phyloP scores from a whole-genome alignment of 2,888 invertebrate genomes.

The Chydorus sphaericus region DNA sequence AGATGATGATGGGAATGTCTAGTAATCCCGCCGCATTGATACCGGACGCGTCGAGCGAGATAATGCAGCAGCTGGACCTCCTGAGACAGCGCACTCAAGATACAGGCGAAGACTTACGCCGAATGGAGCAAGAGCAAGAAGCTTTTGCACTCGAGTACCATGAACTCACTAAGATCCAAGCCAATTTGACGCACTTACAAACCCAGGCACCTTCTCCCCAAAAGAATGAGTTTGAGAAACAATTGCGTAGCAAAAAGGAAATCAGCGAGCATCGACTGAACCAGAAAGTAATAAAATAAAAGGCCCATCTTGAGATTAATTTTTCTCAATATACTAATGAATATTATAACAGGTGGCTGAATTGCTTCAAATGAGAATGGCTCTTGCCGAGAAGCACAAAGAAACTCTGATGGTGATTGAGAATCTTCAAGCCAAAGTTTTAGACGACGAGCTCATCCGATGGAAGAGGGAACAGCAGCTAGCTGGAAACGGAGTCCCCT shows the following conservation, averaged over 20 bases:
- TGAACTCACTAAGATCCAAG: conserved; percentile 62
- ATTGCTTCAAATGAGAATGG: conserved; percentile 46
- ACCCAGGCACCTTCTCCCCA: conserved; percentile 11
- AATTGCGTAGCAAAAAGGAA: conserved; percentile 12
- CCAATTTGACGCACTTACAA: conserved; percentile 27
- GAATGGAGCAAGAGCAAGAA: conserved; percentile 68
- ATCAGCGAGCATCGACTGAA: conserved; percentile 12
- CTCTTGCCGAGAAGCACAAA: conserved; percentile 58
- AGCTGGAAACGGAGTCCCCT: conserved; percentile 74
- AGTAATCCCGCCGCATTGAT: background rate
- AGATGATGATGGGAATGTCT: background rate
- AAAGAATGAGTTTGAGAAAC: conserved; percentile 13
- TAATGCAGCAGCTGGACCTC: conserved; percentile 50
- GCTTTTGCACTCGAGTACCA: conserved; percentile 73
- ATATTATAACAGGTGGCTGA: conserved; percentile 33
- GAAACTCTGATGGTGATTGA: conserved; percentile 52
- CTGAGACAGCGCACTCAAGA: conserved; percentile 52
- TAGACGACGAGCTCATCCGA: conserved; percentile 76
- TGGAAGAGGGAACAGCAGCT: conserved; percentile 92
- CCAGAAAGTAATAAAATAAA: conserved; percentile 4
- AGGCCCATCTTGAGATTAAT: background rate
- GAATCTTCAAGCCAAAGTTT: conserved; percentile 50
- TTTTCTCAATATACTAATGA: background rate
- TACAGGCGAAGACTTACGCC: conserved; percentile 54
- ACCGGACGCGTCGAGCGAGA: conserved; percentile 22